These are phyloP conservation scores for Gnathonemus echidnorhynchus DNA, from an alignment of 2,113 vertebrate species.

Conservation along the genomic window DNA sequence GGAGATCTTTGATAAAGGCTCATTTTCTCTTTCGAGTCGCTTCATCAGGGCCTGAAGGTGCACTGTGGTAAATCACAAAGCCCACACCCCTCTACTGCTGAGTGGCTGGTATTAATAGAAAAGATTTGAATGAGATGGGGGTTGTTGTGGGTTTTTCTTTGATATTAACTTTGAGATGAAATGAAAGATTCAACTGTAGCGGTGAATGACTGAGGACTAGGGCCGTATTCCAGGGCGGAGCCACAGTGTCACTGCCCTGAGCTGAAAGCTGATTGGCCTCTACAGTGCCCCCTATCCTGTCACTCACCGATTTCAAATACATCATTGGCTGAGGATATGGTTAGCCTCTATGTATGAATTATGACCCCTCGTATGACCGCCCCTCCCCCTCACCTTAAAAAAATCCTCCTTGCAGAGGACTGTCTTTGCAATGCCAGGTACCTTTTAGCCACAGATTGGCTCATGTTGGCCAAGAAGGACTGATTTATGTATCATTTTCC, in stretches of 20 bases:
- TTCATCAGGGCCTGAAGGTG: slow-evolving; percentile 33
- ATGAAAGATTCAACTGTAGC: not conserved
- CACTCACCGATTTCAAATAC: not conserved
- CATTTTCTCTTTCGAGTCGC: slow-evolving; percentile 37
- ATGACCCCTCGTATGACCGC: not conserved
- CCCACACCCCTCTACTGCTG: slow-evolving; percentile 32
- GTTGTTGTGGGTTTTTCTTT: slow-evolving; percentile 5
- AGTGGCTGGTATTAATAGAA: slow-evolving; percentile 54
- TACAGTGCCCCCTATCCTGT: not conserved
- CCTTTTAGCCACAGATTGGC: not conserved
- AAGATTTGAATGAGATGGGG: slow-evolving; percentile 51
- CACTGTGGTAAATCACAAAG: slow-evolving; percentile 35
- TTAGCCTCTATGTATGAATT: not conserved
- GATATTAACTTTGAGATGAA: slow-evolving; percentile 5
- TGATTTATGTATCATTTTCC: not conserved
- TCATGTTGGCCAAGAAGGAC: not conserved
- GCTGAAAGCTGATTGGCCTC: not conserved
- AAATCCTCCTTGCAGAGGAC: not conserved
- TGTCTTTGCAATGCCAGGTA: not conserved
- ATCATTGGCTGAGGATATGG: not conserved
- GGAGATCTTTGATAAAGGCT: slow-evolving; percentile 30
- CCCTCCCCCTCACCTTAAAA: not conserved
- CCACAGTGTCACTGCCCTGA: not conserved
- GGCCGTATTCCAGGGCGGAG: not conserved
- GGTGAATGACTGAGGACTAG: not conserved